Percentiles rank a stretch among this genome's conserved stretches.
phyloP scores from a whole-genome alignment of 2,113 vertebrate species.

The Lagopus muta region DNA sequence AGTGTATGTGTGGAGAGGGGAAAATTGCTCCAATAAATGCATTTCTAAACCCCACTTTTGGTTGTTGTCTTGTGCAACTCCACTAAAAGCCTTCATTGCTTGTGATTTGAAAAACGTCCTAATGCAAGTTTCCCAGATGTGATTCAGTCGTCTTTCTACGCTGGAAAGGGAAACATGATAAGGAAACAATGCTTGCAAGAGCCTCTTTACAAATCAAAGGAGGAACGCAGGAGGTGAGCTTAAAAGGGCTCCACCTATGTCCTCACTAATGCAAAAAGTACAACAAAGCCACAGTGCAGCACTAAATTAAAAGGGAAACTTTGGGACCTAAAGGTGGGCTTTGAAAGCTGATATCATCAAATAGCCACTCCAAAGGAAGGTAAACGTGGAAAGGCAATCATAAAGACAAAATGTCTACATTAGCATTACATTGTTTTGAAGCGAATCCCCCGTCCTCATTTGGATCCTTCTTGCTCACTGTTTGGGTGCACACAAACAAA shows the following conservation, averaged over 20 bases:
- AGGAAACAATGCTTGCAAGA: not conserved
- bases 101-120: not conserved
- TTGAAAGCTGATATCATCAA: not conserved
- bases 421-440: accelerated
- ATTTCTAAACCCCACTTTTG: not conserved
- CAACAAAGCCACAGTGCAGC: not conserved
- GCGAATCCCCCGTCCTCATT: not conserved
- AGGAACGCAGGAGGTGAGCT: not conserved
- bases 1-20: not conserved
- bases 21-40: not conserved
- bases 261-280: not conserved
- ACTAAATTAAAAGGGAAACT: not conserved
- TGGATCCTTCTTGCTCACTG: not conserved
- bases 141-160: not conserved
- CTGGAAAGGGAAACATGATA: not conserved
- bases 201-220: slow-evolving; percentile 3
- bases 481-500: not conserved
- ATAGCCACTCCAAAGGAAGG: not conserved
- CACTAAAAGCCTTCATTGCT: not conserved
- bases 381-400: not conserved
- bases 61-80: accelerated
- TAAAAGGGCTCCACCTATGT: not conserved
- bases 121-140: accelerated
- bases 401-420: not conserved
- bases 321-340: not conserved